Base-by-base conservation (phyloP, 2,797 vertebrate genomes). In the Cirrhinus molitorella region DNA sequence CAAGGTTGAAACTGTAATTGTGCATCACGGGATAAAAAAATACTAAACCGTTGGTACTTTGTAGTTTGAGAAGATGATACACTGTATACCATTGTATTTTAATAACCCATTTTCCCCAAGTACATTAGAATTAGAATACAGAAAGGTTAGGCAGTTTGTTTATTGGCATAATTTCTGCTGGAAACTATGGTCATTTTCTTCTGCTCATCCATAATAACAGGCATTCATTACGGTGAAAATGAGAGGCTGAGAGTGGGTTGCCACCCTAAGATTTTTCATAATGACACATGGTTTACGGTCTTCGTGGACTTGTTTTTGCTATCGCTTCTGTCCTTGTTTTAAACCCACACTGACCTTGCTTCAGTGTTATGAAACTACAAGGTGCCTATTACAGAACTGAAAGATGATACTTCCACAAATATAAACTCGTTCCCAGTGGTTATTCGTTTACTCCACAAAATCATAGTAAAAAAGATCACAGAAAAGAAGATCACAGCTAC, bases 181-280 rank as follows among this genome's bases (percentile, higher is more conserved):
- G 55, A 79, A 67, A 65, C 43, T 78, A 65, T 49, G 43, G 59
- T 65, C 59, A 63, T 77, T 79, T 79, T 55, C 31, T 49, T 43
- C 65, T 55, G 66, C 37, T 72, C 51, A 47, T 72, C 66, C 40
- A 19, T 72, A 72, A 72, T 61, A 81, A 81, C 57, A 72, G 25
- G 31, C 53, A 49, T 17, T 72, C 67, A 81, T 72, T 72, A 72
- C 43, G 1, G 23, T 81, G 79, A 72, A 81, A 81, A 71, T 72
- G 19, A 81, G 53, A 81, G 79, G 40, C 53, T 71, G 12, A 43
- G 25, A 31, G 40, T 47, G 23, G 40, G 53, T 61, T 72, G 53
- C 67, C 79, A 81, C 79, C 79, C 79, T 81, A 31, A 28, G 40
- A 61, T 72, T 81, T 81, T 71, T 81, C 79, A 72, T 47, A 72